Base-by-base conservation (phyloP, 2,113 vertebrate genomes). In the Meles meles region DNA sequence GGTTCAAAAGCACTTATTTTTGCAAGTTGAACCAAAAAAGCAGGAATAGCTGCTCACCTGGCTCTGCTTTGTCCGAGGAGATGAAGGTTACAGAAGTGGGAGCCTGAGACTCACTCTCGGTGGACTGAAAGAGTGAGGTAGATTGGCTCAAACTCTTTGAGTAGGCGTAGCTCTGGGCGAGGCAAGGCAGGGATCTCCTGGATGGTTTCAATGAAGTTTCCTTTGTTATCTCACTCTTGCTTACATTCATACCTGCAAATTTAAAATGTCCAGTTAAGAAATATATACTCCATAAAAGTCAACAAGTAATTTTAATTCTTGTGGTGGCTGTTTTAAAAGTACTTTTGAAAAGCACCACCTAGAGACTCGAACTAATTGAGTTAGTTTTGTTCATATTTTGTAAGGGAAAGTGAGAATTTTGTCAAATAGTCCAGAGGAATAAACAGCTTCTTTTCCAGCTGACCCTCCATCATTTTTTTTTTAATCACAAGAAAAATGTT, bases 181-280 rank as follows among this genome's bases (percentile, higher is more conserved):
- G 98, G 96, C 99, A 99, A 95, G 99, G 99, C 98, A 99, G 98
- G 85, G 99, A 99, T 98, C 99, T 99, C 96, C 99, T 99, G 27
- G 99, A 99, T 0, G 99, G 99, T 95, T 99, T 99, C 93, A 99
- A 97, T 3, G 99, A 99, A 80, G 99, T 99, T 89, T 99, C 99
- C 97, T 99, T 99, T 96, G 99, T 99, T 69, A 99, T 99, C 98
- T 99, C 99, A 42, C 99, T 99, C 98, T 99, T 99, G 98, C 99
- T 99, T 86, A 99, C 99, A 97, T 99, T 99, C 99, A 99, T 99
- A 95, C 99, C 99, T 99, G 98, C 65, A 98, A 97, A 98, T 49
- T 0, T 94, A 97, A 96, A 97, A 82, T 0, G 74, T 42, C 14
- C n/a, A 14, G 2, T 74, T 74, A 15, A 98, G 47, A 17, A 97